Base-by-base conservation (phyloP, 2,797 vertebrate species). In the Crenichthys baileyi region DNA sequence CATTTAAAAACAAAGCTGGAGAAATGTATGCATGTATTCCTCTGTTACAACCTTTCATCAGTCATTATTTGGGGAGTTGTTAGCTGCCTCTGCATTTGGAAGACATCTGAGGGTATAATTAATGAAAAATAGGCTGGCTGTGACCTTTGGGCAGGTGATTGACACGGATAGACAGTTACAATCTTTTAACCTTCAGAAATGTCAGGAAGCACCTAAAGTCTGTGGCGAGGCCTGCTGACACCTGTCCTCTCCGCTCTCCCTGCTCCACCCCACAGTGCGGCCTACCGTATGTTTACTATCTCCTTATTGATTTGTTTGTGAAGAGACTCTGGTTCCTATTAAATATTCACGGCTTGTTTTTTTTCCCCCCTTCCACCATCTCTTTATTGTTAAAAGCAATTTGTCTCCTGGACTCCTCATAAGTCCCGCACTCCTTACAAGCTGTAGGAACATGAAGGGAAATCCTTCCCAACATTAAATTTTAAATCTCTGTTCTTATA, bases 131-230 rank as follows among this genome's bases (percentile, higher is more conserved):
- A 91, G 90, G 94, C 89, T 84, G 78, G 83, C 90, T 79, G 88
- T 96, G 95, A 96, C 95, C 95, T 96, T 96, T 96, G 92, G 92
- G 88, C 79, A 20, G 73, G 86, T 95, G 95, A 96, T 95, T 95
- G 95, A 95, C 95, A 93, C 83, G 67, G 91, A 94, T 92, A 84
- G 95, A 94, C 95, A 93, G 91, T 94, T 95, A 94, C 94, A 96
- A 95, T 94, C 93, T 90, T 90, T 92, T 96, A 96, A 96, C 95
- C 95, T 96, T 96, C 95, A 94, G 79, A 96, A 95, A 96, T 95
- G 95, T 95, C 94, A 95, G 87, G 87, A 89, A 84, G 80, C 90
- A 82, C 91, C 93, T 90, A 88, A 93, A 94, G 92, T 91, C 77
- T 89, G 88, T 92, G 93, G 83, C 89, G 84, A 70, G 85, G 73